phyloP scores from a whole-genome alignment of 2,888 invertebrate species.

The Melanchra persicariae region DNA sequence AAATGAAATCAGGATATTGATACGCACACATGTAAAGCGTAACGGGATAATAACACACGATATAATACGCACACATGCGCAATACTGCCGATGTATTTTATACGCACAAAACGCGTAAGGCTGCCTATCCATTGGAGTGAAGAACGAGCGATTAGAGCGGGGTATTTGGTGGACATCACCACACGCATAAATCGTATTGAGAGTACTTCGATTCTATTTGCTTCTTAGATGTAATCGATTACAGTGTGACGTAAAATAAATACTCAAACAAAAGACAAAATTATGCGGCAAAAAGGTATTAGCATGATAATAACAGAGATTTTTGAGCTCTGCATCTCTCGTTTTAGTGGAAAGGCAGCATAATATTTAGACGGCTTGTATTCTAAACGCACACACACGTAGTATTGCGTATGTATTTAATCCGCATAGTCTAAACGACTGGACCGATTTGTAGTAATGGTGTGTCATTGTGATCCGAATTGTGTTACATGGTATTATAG shows the following conservation, averaged over 20 bases:
- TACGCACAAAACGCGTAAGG: constrained; percentile 9
- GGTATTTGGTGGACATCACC: neutral
- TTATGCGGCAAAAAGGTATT: too few species aligned
- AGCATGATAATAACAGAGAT: too few species aligned
- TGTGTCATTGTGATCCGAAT: constrained; percentile 58
- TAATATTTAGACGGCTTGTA: neutral
- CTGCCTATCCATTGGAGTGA: neutral
- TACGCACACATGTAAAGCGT: constrained; percentile 20
- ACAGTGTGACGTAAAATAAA: too few species aligned
- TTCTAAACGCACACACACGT: constrained; percentile 15
- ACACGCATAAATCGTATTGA: neutral
- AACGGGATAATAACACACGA: constrained; percentile 2
- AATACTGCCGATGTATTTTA: neutral
- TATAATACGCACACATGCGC: constrained; percentile 9
- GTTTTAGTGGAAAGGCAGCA: constrained; percentile 13
- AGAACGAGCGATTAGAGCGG: too few species aligned
- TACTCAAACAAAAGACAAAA: too few species aligned
- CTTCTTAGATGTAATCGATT: too few species aligned
- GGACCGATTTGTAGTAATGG: constrained; percentile 60
- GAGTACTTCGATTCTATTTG: neutral
- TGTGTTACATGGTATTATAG: constrained; percentile 41
- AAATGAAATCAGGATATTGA: constrained; percentile 39
- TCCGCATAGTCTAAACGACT: constrained; percentile 50
- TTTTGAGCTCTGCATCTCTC: neutral
- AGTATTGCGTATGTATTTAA: constrained; percentile 27